phyloP scores from a whole-genome alignment of 2,797 vertebrate species.

The Muraenolepis orangiensis region DNA sequence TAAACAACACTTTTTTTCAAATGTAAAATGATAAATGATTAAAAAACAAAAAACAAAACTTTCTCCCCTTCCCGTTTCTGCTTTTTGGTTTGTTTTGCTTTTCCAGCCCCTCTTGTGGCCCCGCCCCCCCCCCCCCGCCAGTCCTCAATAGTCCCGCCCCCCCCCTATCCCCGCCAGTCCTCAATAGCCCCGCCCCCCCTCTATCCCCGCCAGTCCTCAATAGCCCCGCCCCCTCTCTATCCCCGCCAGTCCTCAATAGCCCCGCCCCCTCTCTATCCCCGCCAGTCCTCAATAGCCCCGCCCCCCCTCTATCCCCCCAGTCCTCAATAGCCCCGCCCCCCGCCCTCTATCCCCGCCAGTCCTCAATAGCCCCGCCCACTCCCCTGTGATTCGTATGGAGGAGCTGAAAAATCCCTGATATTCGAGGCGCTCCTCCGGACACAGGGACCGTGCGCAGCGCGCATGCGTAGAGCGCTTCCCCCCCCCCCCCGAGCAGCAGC shows the following conservation, averaged over 20 bases:
- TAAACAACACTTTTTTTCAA: conserved; percentile 1
- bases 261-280: not conserved
- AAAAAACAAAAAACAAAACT: no score
- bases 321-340: conserved; percentile 14
- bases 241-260: no score
- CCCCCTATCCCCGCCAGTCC: conserved; percentile 8
- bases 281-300: conserved; percentile 6
- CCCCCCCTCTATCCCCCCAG: conserved; percentile 12
- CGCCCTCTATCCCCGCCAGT: conserved; percentile 9
- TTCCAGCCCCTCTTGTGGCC: not conserved
- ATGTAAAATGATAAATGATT: no score
- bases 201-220: no score
- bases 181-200: no score
- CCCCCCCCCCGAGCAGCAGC: conserved; percentile 5
- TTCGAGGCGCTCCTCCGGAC: conserved; percentile 80
- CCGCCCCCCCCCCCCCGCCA: not conserved
- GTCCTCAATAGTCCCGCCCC: conserved; percentile 10
- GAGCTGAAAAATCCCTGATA: conserved; percentile 79
- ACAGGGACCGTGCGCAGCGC: no score
- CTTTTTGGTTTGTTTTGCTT: not conserved
- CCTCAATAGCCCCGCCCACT: conserved; percentile 14
- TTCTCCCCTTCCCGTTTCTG: not conserved
- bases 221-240: conserved; percentile 12
- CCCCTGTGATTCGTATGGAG: conserved; percentile 33
- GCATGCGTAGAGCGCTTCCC: conserved; percentile 73